These are phyloP conservation scores for Solen grandis DNA, from an alignment of 1,140 invertebrate species.

Conservation along the genomic window DNA sequence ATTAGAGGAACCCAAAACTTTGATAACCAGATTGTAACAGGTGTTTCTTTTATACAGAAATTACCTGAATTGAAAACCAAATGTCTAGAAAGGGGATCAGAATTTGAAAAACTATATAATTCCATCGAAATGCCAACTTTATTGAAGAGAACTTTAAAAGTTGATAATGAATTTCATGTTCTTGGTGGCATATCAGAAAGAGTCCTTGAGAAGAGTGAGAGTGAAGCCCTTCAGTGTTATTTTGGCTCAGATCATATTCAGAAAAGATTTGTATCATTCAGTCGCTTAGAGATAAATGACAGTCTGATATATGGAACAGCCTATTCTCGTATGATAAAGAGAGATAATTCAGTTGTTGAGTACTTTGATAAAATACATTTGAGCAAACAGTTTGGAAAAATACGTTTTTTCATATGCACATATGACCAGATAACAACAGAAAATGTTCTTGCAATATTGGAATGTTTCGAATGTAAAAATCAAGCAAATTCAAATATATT, in stretches of 20 bases:
- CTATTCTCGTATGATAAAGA: too few relatives aligned
- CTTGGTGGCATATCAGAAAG: slow-evolving; percentile 5
- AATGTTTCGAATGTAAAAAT: too few relatives aligned
- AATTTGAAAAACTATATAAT: slow-evolving; percentile 35
- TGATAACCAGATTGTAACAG: slow-evolving; percentile 53
- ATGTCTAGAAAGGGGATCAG: too few relatives aligned
- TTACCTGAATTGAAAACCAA: slow-evolving; percentile 52
- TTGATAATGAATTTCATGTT: slow-evolving; percentile 39
- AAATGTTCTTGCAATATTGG: too few relatives aligned
- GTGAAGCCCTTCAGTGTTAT: background rate
- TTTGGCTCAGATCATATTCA: background rate
- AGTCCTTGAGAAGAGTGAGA: background rate
- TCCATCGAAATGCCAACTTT: slow-evolving; percentile 26
- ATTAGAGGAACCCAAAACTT: too few relatives aligned
- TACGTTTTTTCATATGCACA: too few relatives aligned
- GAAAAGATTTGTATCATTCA: slow-evolving; percentile 40
- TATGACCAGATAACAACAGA: too few relatives aligned
- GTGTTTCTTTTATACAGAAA: slow-evolving; percentile 54
- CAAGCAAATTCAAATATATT: too few relatives aligned
- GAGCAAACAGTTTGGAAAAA: too few relatives aligned
- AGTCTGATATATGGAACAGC: slow-evolving; percentile 20
- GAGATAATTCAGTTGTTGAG: too few relatives aligned
- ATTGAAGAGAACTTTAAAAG: slow-evolving; percentile 16
- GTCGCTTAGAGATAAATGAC: slow-evolving; percentile 7
- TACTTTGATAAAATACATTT: too few relatives aligned